A percentile compares a stretch with the other conserved stretches of the same genome.
These are phyloP conservation scores for Varecia variegata DNA, from an alignment of 2,797 vertebrate genomes.

Conservation along the genomic window DNA sequence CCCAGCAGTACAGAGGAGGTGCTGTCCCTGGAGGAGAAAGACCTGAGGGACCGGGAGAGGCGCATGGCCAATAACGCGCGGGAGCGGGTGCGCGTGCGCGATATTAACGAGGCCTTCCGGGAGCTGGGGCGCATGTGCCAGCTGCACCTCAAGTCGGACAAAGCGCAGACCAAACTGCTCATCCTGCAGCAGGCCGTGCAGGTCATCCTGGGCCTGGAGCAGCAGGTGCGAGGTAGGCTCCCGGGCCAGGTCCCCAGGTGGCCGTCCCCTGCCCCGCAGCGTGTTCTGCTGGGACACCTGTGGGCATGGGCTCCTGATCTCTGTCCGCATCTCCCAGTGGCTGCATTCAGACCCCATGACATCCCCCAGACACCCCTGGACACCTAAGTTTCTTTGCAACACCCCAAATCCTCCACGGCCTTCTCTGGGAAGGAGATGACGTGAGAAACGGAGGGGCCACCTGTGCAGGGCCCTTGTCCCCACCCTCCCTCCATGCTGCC, in stretches of 20 bases:
- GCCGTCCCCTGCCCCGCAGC: not conserved
- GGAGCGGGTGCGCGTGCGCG: slow-evolving; percentile 97
- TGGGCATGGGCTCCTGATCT: not conserved
- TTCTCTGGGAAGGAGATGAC: not conserved
- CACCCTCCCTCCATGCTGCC: not conserved
- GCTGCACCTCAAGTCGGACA: slow-evolving; percentile 99
- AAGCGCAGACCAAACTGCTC: slow-evolving; percentile 99
- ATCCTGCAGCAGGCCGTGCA: slow-evolving; percentile 99
- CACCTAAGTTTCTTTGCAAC: not conserved
- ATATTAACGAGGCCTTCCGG: slow-evolving; percentile 99
- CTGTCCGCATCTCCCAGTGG: not conserved
- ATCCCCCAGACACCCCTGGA: not conserved
- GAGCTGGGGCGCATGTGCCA: slow-evolving; percentile 99
- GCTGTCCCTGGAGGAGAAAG: slow-evolving; percentile 97
- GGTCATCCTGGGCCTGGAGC: slow-evolving; percentile 99
- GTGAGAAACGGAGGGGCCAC: not conserved
- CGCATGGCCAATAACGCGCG: slow-evolving; percentile 98
- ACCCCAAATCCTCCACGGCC: too few species aligned
- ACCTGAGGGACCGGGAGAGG: slow-evolving; percentile 96
- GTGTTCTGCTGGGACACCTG: not conserved
- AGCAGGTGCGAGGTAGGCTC: slow-evolving; percentile 99
- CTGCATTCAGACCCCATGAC: not conserved
- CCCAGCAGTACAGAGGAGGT: slow-evolving; percentile 94
- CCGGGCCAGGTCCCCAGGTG: not conserved
- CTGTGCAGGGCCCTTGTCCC: not conserved